Evolutionary conservation across 2,888 invertebrate species (phyloP).

Genomic region (Hesperia comma): DNA sequence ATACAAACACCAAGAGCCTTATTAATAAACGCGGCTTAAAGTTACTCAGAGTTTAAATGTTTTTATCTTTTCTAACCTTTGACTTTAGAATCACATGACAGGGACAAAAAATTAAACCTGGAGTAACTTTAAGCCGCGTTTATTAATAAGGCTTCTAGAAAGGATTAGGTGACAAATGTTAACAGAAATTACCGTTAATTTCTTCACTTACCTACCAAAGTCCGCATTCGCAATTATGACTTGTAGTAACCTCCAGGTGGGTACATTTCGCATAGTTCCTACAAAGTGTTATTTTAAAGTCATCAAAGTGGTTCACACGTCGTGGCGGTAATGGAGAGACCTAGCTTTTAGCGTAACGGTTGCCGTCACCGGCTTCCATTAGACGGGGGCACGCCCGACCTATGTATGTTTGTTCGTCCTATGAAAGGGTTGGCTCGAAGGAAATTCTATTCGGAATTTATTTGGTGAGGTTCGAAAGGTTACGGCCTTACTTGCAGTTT

Average conservation of each 20-base stretch:
- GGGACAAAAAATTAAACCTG: too few species aligned
- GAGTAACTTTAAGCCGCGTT: too few species aligned
- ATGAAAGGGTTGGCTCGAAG: not conserved
- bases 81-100: too few species aligned
- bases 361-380: slow-evolving; percentile 13
- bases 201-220: not conserved
- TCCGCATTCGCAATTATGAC: not conserved
- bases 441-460: not conserved
- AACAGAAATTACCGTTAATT: not conserved
- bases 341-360: slow-evolving; percentile 24
- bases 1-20: too few species aligned
- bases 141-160: too few species aligned
- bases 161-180: too few species aligned
- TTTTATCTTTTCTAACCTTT: too few species aligned
- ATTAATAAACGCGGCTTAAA: too few species aligned
- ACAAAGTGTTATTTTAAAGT: slow-evolving; percentile 20
- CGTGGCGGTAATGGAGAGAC: slow-evolving; percentile 19
- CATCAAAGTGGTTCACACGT: slow-evolving; percentile 13
- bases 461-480: not conserved
- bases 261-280: not conserved
- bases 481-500: too few species aligned
- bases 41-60: too few species aligned
- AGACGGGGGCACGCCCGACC: slow-evolving; percentile 3
- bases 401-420: too few species aligned
- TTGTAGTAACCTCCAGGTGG: not conserved